Conservation (phyloP, 2,797 vertebrate genomes). For the Macropodus opercularis region DNA sequence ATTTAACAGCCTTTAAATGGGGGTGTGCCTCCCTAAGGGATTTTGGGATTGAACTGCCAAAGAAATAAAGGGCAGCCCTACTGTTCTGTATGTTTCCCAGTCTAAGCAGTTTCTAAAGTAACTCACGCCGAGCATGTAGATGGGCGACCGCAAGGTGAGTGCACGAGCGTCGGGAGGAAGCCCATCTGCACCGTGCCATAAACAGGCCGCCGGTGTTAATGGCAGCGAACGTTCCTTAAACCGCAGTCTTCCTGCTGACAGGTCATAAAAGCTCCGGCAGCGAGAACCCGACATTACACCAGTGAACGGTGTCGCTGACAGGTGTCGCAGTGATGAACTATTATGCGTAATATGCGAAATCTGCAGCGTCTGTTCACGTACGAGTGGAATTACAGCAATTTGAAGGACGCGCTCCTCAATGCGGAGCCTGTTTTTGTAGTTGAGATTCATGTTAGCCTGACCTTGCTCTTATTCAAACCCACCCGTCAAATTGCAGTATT, state of each 20-base stretch:
- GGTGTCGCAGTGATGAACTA: constrained; percentile 9
- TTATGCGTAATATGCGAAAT: constrained; percentile 28
- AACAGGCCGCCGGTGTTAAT: constrained; percentile 10
- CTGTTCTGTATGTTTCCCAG: constrained; percentile 50
- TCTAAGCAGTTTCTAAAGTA: constrained; percentile 62
- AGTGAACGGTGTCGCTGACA: constrained; percentile 8
- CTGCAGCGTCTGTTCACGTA: neutral
- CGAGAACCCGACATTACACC: neutral
- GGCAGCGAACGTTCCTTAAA: constrained; percentile 6
- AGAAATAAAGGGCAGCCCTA: constrained; percentile 60
- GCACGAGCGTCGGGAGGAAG: no score
- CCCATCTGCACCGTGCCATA: constrained; percentile 3
- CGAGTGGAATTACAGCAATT: constrained; percentile 15
- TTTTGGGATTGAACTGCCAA: constrained; percentile 63
- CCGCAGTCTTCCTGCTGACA: constrained; percentile 17
- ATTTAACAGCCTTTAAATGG: constrained; percentile 77
- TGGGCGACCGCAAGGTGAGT: no score
- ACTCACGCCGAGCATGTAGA: constrained; percentile 32
- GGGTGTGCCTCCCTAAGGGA: constrained; percentile 63
- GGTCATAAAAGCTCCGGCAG: constrained; percentile 14
- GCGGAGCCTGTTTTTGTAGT: constrained; percentile 6
- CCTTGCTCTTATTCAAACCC: constrained; percentile 4
- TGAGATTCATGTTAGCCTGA: neutral
- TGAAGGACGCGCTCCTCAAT: neutral
- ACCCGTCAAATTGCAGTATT: constrained; percentile 1